Conservation (phyloP, 2,797 vertebrate species). For the Tympanoctomys barrerae region DNA sequence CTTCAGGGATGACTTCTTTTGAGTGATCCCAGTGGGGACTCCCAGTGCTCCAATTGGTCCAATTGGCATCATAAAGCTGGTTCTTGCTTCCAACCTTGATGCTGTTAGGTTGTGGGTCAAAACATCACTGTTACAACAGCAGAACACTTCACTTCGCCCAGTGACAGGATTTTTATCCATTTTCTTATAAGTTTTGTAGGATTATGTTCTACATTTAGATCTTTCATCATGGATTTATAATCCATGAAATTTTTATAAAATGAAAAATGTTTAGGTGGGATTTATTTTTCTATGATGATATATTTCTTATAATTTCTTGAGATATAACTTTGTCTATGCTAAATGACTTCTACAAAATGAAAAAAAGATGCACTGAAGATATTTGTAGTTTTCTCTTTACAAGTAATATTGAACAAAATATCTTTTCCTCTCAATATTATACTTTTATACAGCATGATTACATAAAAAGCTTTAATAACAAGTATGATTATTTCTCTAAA, state of each 20-base stretch:
- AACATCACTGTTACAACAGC: background rate
- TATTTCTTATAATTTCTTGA: background rate
- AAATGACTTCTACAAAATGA: background rate
- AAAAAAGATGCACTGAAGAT: background rate
- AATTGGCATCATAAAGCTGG: too few species aligned
- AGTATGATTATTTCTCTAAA: background rate
- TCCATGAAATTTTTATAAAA: background rate
- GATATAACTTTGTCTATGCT: background rate
- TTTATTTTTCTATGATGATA: background rate
- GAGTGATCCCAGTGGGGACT: too few species aligned
- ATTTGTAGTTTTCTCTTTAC: background rate
- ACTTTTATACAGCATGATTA: background rate
- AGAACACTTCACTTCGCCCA: background rate
- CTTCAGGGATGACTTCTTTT: too few species aligned
- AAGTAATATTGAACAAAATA: background rate
- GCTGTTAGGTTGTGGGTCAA: too few species aligned
- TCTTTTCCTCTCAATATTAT: background rate
- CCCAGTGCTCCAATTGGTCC: too few species aligned
- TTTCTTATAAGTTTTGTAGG: background rate
- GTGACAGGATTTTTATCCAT: background rate
- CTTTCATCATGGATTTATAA: background rate
- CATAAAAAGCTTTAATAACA: background rate
- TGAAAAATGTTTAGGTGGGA: background rate
- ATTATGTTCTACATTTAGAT: background rate
- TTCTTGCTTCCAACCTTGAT: too few species aligned